Evolutionary conservation across 2,888 invertebrate genomes (phyloP).

Genomic region (Drosophila crucigera): DNA sequence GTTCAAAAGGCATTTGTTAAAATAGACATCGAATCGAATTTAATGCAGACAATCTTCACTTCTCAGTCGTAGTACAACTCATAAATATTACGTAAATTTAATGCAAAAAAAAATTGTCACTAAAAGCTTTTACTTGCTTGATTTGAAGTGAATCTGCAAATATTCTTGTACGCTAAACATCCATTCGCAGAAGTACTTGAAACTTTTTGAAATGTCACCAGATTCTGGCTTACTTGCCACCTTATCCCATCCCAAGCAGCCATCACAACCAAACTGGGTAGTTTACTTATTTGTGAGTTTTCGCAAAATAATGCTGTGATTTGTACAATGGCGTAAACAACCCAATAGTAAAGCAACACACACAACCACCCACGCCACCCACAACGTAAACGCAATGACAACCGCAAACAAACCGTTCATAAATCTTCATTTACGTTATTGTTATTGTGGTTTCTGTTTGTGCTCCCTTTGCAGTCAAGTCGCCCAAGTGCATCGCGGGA

Average conservation of each 20-base stretch:
- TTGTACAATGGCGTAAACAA: conserved; percentile 46
- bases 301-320: conserved; percentile 70
- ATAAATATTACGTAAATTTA: background rate
- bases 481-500: conserved; percentile 87
- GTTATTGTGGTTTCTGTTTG: conserved; percentile 56
- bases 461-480: conserved; percentile 85
- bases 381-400: conserved; percentile 43
- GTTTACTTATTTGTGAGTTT: conserved; percentile 47
- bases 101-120: background rate
- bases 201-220: conserved; percentile 43
- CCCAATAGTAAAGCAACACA: background rate
- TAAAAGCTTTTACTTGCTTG: conserved; percentile 10
- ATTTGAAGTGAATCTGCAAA: conserved; percentile 6
- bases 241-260: background rate
- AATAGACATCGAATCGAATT: background rate
- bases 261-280: conserved; percentile 29
- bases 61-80: background rate
- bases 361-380: conserved; percentile 5
- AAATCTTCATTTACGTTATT: conserved; percentile 78
- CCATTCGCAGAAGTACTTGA: conserved; percentile 35
- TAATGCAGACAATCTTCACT: background rate
- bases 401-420: conserved; percentile 71
- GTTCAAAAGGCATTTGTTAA: background rate
- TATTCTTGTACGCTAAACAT: conserved; percentile 30
- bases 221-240: conserved; percentile 8